A percentile compares a stretch with the other conserved stretches of the same genome.
phyloP scores from a whole-genome alignment of 2,113 vertebrate genomes.

The Butastur rufipennis region DNA sequence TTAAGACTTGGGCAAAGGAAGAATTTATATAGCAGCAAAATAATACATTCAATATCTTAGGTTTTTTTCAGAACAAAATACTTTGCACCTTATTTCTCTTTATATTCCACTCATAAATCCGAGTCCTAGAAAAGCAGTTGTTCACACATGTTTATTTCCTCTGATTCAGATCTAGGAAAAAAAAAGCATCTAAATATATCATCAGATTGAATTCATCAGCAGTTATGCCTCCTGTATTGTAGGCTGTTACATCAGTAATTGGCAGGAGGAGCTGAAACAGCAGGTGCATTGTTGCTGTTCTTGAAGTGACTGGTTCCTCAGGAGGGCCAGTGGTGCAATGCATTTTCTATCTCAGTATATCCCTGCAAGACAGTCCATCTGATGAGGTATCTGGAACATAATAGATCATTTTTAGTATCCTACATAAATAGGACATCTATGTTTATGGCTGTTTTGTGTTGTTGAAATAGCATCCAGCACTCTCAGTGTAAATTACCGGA shows the following conservation, averaged over 20 bases:
- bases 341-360: neutral
- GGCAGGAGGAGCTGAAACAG: neutral
- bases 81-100: neutral
- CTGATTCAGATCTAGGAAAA: neutral
- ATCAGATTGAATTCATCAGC: neutral
- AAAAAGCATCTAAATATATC: neutral
- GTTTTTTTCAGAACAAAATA: neutral
- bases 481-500: neutral
- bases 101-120: neutral
- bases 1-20: neutral
- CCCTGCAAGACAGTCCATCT: neutral
- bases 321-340: neutral
- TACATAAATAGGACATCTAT: neutral
- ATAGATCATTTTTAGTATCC: neutral
- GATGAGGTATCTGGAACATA: neutral
- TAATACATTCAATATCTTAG: neutral
- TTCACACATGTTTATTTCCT: neutral
- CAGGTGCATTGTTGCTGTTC: neutral
- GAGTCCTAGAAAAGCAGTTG: neutral
- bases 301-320: neutral
- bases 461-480: neutral
- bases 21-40: neutral
- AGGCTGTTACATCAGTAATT: neutral
- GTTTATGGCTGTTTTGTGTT: neutral
- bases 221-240: neutral